Base-by-base conservation (phyloP, 35 echinoderm and acorn worm genomes). In the Stichopus chloronotus region DNA sequence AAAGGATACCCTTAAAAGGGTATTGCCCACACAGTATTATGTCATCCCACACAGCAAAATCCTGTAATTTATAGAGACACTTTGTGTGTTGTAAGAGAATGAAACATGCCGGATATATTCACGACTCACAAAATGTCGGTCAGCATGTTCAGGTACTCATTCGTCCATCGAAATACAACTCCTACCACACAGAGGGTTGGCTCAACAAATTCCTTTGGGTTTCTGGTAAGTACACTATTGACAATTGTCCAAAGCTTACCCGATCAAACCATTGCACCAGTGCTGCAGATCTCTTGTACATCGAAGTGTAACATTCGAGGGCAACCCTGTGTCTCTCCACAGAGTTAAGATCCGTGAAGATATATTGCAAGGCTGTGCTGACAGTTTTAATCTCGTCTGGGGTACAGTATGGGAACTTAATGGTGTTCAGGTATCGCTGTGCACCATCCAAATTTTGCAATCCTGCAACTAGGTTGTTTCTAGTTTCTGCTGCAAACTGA, bases 191-290 rank as follows among this genome's bases (percentile, higher is more conserved):
- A 43, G 30, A 1, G 30, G 30, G 30, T 43, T 43, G 30, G 30
- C 3, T 43, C 30, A 43, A 43, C 30, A 43, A 43, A 43, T 43
- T 43, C 30, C 30, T 43, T 43, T 43, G 30, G 30, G 30, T 43
- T 43, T 43, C 30, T 43, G 30, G 30, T 43, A 43, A 1, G 30
- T 43, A 43, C 0, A 61, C 59, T 61, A 61, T 14, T 4, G 69
- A 74, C 19, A 20, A 20, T 74, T 74, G 22, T n/a, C 20, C 25
- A 0, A 60, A 58, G 91, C 97, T 90, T 92, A 98, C 97, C 91
- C 93, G 89, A 90, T 96, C 95, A 95, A 96, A 99, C 97, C 97
- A 99, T 81, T 99, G 97, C 21, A 99, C 78, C 19, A 99, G 91
- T 5, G 95, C 97, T 65, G 93, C 93, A 25, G 94, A 93, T 59